Conservation (phyloP, 2,113 vertebrate genomes). For the Verasper variegatus region DNA sequence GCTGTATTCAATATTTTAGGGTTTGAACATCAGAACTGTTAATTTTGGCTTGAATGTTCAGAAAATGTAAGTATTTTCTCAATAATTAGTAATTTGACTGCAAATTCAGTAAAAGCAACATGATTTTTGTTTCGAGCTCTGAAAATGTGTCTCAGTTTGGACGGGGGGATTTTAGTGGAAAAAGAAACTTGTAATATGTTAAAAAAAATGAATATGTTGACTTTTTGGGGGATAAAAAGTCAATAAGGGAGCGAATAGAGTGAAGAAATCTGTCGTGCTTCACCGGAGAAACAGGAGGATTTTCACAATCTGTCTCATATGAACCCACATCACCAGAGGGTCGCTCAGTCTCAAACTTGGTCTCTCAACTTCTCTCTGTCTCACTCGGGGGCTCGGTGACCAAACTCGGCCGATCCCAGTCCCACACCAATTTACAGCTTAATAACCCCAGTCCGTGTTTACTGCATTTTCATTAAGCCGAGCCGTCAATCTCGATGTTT, state of each 20-base stretch:
- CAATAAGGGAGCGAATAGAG: background rate
- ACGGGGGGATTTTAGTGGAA: no score
- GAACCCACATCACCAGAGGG: background rate
- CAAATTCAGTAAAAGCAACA: no score
- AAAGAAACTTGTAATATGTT: background rate
- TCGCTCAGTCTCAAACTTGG: background rate
- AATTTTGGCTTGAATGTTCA: no score
- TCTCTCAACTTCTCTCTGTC: background rate
- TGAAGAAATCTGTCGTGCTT: background rate
- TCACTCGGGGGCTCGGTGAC: background rate
- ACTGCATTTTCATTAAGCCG: slow-evolving; percentile 8
- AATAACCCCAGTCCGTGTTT: slow-evolving; percentile 3
- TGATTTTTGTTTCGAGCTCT: no score
- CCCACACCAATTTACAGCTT: background rate
- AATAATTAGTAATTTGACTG: no score
- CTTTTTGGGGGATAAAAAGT: background rate
- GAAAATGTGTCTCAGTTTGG: no score
- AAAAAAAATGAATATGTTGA: background rate
- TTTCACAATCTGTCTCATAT: background rate
- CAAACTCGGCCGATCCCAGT: background rate
- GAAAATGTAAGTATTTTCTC: no score
- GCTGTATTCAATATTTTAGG: no score
- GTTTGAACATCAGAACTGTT: no score
- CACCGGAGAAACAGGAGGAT: background rate
- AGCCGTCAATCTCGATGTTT: slow-evolving; percentile 3